These are phyloP conservation scores for Drosophila nannoptera DNA, from an alignment of 1,140 invertebrate genomes.

Conservation along the genomic window DNA sequence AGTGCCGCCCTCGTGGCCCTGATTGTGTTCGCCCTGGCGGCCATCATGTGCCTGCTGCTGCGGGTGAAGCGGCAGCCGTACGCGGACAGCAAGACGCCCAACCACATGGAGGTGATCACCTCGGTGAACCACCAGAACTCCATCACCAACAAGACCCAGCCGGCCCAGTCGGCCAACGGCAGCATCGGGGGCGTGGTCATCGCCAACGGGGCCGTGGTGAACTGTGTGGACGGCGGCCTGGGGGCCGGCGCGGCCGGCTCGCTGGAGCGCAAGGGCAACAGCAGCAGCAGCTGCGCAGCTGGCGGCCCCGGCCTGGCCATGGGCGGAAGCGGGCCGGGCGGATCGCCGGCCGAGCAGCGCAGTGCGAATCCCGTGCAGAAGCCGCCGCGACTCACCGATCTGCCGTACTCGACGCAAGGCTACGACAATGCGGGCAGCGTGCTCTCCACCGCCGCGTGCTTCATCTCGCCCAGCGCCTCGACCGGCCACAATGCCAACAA, in stretches of 20 bases:
- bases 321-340: neutral
- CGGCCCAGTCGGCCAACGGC: conserved; percentile 79
- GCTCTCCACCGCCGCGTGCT: conserved; percentile 82
- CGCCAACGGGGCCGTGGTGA: conserved; percentile 69
- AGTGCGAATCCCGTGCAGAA: conserved; percentile 85
- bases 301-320: neutral
- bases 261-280: conserved; percentile 68
- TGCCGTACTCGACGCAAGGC: conserved; percentile 83
- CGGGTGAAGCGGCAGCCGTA: conserved; percentile 85
- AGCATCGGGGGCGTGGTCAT: conserved; percentile 80
- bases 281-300: conserved; percentile 25
- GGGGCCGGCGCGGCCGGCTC: conserved; percentile 20
- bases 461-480: conserved; percentile 85
- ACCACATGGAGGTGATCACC: conserved; percentile 85
- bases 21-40: conserved; percentile 87
- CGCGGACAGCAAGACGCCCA: conserved; percentile 87
- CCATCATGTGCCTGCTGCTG: conserved; percentile 86
- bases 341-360: conserved; percentile 78
- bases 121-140: conserved; percentile 81
- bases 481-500: conserved; percentile 83
- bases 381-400: conserved; percentile 84
- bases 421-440: conserved; percentile 83
- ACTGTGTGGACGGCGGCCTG: conserved; percentile 54
- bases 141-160: conserved; percentile 79
- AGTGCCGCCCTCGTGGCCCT: conserved; percentile 89